Evolutionary conservation across 2,113 vertebrate species (phyloP), one percentile per base, ranked within the genome.

Genomic region (Psophia crepitans): DNA sequence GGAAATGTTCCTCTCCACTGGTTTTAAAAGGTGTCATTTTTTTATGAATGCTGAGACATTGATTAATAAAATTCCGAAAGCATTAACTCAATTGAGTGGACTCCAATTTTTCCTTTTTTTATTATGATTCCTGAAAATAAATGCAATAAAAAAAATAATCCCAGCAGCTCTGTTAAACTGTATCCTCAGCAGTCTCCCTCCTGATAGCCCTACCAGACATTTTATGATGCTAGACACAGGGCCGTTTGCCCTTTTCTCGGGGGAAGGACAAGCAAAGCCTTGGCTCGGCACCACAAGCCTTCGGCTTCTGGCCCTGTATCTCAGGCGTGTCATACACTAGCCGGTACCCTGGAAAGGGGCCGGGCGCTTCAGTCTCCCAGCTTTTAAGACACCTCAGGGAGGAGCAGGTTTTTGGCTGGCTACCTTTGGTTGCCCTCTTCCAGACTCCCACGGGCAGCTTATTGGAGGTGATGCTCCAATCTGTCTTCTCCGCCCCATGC

Each of bases 21-120:
- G 75, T 98, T 98, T 98, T 98, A 98, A 98, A 98, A 98, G 96
- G 97, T 98, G 97, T 96, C 93, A 97, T 97, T 98, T 97, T 97
- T 98, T 98, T 96, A 98, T 95, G 95, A 98, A 98, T 93, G 94
- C 93, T 97, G 97, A 98, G 97, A 97, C 18, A 12, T 95, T 98
- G 97, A 98, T 98, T 98, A 98, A 98, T 98, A 98, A 98, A 98
- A 98, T 98, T 98, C 98, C 76, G 10, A 98, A 97, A 91, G 88
- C 96, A 98, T 98, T 98, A 98, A 97, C 98, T 98, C 97, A 97
- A 97, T 95, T 97, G 97, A 97, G 91, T 61, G 82, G 83, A 97
- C 87, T 98, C 97, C 97, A 98, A 93, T 79, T 96, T 96, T 94
- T 95, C 49, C 37, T 28, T 73, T 78, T 83, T 96, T 83, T 93